Percentiles rank a stretch among this genome's conserved stretches.
Conservation (phyloP, 92 coral and sea anemone species). For the Parazoanthus swiftii region DNA sequence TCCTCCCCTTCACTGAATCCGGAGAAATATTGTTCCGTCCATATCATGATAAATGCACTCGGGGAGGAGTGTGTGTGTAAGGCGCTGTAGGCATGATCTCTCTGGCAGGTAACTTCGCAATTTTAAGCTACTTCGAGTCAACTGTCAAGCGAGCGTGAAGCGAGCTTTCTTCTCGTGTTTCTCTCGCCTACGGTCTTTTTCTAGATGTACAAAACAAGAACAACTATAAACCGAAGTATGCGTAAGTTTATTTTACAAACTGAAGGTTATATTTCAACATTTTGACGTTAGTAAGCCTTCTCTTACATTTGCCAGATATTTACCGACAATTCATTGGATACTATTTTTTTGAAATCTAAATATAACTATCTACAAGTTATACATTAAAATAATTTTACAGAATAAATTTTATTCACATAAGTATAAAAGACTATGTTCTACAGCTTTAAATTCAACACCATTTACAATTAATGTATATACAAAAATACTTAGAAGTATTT, state of each 20-base stretch:
- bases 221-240: neutral
- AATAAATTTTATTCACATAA: constrained; percentile 37
- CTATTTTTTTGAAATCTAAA: neutral
- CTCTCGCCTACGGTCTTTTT: neutral
- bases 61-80: too few species aligned
- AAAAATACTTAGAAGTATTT: constrained; percentile 22
- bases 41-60: too few species aligned
- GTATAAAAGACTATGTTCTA: constrained; percentile 19
- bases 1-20: too few species aligned
- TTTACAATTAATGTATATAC: constrained; percentile 23
- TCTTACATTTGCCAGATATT: constrained; percentile 19
- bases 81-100: too few species aligned
- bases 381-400: constrained; percentile 38
- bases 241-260: neutral
- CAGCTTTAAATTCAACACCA: constrained; percentile 19
- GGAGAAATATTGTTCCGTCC: too few species aligned
- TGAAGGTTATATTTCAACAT: constrained; percentile 10
- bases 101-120: too few species aligned
- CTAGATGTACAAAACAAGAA: neutral
- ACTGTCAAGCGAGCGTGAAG: too few species aligned
- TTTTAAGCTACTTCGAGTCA: neutral
- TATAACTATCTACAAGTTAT: constrained; percentile 29
- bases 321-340: constrained; percentile 7
- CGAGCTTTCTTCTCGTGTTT: too few species aligned
- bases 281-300: neutral